These are phyloP conservation scores for Erpornis zantholeuca DNA, from an alignment of 2,113 vertebrate species.

Conservation along the genomic window DNA sequence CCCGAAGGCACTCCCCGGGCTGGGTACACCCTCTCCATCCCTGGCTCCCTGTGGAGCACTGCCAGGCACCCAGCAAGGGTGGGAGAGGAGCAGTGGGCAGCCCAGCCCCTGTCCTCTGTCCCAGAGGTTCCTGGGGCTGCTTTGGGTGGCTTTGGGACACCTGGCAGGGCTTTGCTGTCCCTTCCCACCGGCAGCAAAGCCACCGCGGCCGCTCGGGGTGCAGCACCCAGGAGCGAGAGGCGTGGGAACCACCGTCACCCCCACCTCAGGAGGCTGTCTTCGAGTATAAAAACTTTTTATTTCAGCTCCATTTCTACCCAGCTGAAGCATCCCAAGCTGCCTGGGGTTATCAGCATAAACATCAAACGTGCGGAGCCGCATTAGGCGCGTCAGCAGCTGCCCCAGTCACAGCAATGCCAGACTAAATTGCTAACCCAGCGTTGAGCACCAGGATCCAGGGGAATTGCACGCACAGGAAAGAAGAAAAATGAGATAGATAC, in stretches of 20 bases:
- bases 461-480: not conserved
- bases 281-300: not conserved
- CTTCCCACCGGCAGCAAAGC: rapidly evolving
- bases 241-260: not conserved
- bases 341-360: not conserved
- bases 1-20: not conserved
- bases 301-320: not conserved
- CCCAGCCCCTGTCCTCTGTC: not conserved
- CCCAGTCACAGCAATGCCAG: not conserved
- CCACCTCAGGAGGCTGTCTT: not conserved
- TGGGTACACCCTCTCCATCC: no score
- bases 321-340: not conserved
- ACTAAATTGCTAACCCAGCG: not conserved
- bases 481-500: not conserved
- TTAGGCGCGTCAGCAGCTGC: not conserved
- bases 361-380: not conserved
- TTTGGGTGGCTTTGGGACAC: not conserved
- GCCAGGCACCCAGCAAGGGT: not conserved
- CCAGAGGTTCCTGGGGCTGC: not conserved
- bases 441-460: not conserved
- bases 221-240: not conserved
- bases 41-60: not conserved
- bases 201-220: not conserved
- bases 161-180: rapidly evolving
- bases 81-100: not conserved